Conservation (phyloP, 2,888 invertebrate species). For the Apodemia hepburni region DNA sequence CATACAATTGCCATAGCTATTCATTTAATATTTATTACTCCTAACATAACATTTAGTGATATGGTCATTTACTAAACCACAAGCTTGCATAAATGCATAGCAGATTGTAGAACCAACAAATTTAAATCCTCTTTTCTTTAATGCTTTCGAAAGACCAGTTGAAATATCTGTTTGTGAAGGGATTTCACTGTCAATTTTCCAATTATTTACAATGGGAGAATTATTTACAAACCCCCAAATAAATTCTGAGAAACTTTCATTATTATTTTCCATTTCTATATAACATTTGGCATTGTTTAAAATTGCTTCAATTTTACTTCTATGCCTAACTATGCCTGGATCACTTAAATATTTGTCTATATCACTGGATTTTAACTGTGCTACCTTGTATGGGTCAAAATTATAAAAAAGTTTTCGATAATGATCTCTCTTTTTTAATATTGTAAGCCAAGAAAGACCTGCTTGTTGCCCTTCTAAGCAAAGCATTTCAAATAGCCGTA, state of each 20-base stretch:
- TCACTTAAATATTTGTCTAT: constrained; percentile 40
- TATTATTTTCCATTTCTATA: constrained; percentile 48
- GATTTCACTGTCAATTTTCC: constrained; percentile 45
- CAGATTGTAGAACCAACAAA: constrained; percentile 63
- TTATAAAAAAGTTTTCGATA: constrained; percentile 50
- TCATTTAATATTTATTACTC: background rate
- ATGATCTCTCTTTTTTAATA: constrained; percentile 59
- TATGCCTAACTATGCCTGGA: constrained; percentile 53
- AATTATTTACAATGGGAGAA: constrained; percentile 50
- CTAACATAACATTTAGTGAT: constrained; percentile 40
- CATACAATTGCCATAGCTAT: background rate
- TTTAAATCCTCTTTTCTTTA: constrained; percentile 59
- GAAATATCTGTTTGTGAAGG: constrained; percentile 51
- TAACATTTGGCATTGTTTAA: constrained; percentile 59
- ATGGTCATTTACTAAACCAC: constrained; percentile 68
- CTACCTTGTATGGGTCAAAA: constrained; percentile 53
- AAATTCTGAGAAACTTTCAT: constrained; percentile 54
- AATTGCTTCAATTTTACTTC: constrained; percentile 58
- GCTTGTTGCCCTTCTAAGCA: constrained; percentile 73
- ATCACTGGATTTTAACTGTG: constrained; percentile 41
- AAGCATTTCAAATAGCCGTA: constrained; percentile 61
- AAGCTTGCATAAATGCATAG: constrained; percentile 72
- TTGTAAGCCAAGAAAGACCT: constrained; percentile 65
- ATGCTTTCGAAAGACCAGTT: constrained; percentile 46
- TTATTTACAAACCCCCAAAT: constrained; percentile 60